phyloP scores from a whole-genome alignment of 2,888 invertebrate species.

The Mythimna lalbum region DNA sequence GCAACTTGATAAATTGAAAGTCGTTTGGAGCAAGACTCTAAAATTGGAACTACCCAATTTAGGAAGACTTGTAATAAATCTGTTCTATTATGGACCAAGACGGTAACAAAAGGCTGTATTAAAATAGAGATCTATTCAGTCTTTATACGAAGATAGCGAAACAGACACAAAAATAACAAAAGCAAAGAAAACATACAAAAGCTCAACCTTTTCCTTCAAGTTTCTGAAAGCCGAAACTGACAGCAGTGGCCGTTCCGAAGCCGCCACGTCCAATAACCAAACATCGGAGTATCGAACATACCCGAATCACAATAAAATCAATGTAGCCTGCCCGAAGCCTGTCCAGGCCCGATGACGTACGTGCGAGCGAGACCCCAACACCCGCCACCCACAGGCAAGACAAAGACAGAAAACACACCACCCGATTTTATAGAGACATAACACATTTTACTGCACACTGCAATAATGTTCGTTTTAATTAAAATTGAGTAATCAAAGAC shows the following conservation, averaged over 20 bases:
- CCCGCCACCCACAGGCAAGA: slow-evolving; percentile 46
- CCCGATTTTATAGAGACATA: slow-evolving; percentile 72
- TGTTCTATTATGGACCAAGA: slow-evolving; percentile 30
- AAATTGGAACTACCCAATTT: slow-evolving; percentile 43
- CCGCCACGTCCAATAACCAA: slow-evolving; percentile 54
- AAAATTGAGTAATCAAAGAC: slow-evolving; percentile 64
- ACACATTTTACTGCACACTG: slow-evolving; percentile 72
- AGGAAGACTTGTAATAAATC: slow-evolving; percentile 40
- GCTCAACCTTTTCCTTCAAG: slow-evolving; percentile 27
- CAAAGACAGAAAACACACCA: slow-evolving; percentile 54
- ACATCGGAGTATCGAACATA: slow-evolving; percentile 55
- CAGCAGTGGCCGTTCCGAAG: slow-evolving; percentile 28
- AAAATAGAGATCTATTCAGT: slow-evolving; percentile 34
- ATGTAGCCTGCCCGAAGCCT: slow-evolving; percentile 74
- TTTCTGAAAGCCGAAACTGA: slow-evolving; percentile 45
- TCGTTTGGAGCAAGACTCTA: slow-evolving; percentile 24
- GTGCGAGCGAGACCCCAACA: slow-evolving; percentile 63
- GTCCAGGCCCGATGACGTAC: slow-evolving; percentile 65
- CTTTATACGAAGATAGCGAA: slow-evolving; percentile 31
- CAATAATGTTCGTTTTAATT: slow-evolving; percentile 71
- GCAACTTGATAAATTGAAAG: slow-evolving; percentile 46
- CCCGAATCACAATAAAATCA: slow-evolving; percentile 75
- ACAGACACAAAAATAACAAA: slow-evolving; percentile 41
- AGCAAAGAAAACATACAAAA: slow-evolving; percentile 37
- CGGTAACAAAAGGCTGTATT: slow-evolving; percentile 29